These are phyloP conservation scores for Athene noctua DNA, from an alignment of 2,113 vertebrate species.

Conservation along the genomic window DNA sequence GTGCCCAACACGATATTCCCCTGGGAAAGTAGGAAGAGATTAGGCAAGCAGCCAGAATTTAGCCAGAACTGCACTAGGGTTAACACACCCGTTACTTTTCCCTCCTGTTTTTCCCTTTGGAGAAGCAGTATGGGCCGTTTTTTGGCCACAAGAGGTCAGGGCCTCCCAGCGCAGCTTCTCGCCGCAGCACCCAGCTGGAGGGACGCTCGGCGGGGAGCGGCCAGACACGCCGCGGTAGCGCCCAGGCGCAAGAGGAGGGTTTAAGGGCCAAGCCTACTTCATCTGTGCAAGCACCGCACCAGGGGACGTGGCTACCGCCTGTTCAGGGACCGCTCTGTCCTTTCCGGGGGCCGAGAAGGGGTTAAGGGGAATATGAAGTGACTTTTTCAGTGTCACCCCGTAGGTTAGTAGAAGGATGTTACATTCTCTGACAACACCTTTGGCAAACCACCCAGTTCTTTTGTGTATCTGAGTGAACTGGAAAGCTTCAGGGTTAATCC, in stretches of 20 bases:
- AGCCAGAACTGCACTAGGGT: not conserved
- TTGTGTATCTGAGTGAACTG: not conserved
- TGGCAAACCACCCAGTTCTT: not conserved
- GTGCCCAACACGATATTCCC: not conserved
- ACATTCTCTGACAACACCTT: not conserved
- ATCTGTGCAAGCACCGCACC: no score
- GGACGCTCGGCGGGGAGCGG: no score
- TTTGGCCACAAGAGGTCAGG: conserved; percentile 6
- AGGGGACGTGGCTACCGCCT: accelerated
- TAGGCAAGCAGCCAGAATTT: not conserved
- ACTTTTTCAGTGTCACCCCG: not conserved
- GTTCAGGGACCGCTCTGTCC: not conserved
- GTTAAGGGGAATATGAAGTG: not conserved
- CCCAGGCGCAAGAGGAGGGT: accelerated
- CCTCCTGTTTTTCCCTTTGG: accelerated
- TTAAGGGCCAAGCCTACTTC: not conserved
- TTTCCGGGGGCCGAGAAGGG: no score
- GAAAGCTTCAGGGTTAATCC: not conserved
- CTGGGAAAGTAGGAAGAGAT: not conserved
- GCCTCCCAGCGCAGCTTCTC: not conserved
- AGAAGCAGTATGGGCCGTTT: not conserved
- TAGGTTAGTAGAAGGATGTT: not conserved
- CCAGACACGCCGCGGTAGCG: no score
- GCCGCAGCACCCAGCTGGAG: not conserved
- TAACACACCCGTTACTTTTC: not conserved